Evolutionary conservation across 35 echinoderm and acorn worm genomes (phyloP).

Genomic region (Heliocidaris erythrogramma): DNA sequence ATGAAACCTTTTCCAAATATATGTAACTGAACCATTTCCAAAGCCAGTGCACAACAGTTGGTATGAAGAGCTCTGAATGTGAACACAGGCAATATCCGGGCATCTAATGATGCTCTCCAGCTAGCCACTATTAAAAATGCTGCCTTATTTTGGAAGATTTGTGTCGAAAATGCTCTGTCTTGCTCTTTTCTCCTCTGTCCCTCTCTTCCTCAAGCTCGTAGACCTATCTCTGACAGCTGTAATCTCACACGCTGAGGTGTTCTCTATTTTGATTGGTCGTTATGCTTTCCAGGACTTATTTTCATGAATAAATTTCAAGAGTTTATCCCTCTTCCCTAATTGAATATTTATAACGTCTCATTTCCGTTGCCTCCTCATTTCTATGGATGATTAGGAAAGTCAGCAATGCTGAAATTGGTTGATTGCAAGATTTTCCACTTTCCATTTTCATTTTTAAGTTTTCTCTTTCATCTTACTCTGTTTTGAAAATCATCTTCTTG

Average conservation of each 20-base stretch:
- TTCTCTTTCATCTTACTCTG: background rate
- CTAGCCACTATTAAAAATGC: background rate
- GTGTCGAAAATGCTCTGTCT: background rate
- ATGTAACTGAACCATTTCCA: background rate
- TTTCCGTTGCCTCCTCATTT: background rate
- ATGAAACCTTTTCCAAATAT: background rate
- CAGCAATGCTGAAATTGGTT: background rate
- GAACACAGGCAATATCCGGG: background rate
- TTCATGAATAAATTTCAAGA: background rate
- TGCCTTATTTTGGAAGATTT: background rate
- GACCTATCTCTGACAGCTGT: background rate
- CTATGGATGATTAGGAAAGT: background rate
- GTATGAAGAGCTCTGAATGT: background rate
- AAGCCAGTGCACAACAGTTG: background rate
- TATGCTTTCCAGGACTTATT: background rate
- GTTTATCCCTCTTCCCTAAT: background rate
- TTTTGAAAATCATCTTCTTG: background rate
- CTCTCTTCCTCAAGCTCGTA: background rate
- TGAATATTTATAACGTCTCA: background rate
- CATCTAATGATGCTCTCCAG: background rate
- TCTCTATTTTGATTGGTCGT: background rate
- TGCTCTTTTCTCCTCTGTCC: background rate
- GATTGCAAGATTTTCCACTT: background rate
- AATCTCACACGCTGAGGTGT: background rate
- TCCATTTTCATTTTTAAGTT: background rate